Evolutionary conservation across 1,140 invertebrate species (phyloP).

Genomic region (Elysia chlorotica): DNA sequence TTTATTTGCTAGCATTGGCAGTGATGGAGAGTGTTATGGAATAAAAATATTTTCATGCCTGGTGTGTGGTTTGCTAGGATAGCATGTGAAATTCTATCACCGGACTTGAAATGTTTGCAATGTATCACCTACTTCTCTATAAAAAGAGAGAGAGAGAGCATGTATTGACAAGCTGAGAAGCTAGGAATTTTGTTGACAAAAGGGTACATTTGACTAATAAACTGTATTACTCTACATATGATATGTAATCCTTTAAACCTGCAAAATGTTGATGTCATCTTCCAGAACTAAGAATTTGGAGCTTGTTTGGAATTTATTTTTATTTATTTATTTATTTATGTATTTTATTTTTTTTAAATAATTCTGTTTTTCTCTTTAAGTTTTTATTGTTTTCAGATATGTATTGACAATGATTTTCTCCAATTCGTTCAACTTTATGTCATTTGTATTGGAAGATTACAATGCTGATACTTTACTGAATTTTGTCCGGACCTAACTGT

Average conservation of each 20-base stretch:
- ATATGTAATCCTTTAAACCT: background rate
- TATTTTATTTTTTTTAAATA: no score
- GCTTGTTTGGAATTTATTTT: no score
- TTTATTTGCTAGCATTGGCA: no score
- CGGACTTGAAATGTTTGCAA: no score
- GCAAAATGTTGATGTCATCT: constrained; percentile 11
- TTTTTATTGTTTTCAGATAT: no score
- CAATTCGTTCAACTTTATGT: no score
- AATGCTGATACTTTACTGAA: no score
- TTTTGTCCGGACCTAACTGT: no score
- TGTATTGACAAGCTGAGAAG: background rate
- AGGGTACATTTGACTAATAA: constrained; percentile 14
- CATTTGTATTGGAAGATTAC: no score
- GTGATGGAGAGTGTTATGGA: background rate
- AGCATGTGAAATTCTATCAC: background rate
- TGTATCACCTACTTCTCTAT: background rate
- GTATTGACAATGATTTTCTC: no score
- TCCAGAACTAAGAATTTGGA: constrained; percentile 23
- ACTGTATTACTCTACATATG: constrained; percentile 23
- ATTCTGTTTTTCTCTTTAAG: no score
- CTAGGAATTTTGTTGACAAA: constrained; percentile 16
- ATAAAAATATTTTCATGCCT: background rate
- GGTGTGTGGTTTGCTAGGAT: background rate
- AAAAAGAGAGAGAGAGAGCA: background rate
- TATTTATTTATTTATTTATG: no score